Evolutionary conservation across 2,113 vertebrate species (phyloP), one percentile per base, ranked within the genome.

Genomic region (Hemibagrus wyckioides): DNA sequence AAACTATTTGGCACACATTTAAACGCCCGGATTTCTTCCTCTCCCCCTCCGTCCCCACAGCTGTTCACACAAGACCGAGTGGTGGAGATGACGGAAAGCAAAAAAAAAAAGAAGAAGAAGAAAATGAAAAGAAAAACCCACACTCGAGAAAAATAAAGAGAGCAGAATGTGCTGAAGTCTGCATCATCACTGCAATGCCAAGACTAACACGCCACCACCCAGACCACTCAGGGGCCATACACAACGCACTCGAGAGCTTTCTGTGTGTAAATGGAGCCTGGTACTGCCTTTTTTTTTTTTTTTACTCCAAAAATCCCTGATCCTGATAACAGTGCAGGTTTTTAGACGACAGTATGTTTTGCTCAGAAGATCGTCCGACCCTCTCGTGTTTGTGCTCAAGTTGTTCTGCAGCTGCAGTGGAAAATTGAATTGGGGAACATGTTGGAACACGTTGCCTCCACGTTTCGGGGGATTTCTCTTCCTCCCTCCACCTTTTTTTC

Each of bases 11-110:
- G 33, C 54, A 88, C 83, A 84, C 89, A 86, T 89, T 87, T 77
- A 90, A 89, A 89, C 30, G 30, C 59, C 54, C 80, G 33, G 75
- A 39, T 14, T 39, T 28, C 25, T 11, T 15, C 63, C 71, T 61
- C 59, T 80, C 83, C 92, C 91, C 61, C 87, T 90, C 25, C 36
- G 1, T 71, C 86, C 23, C 85, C 85, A 86, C 93, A 94, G 92
- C 93, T 94, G 93, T 94, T 90, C 91, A 93, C 91, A 94, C 92
- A 94, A 91, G 88, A 90, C 59, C 19, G 85, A 89, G 92, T 4
- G 92, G 88, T 86, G 87, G 84, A 91, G 91, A 89, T 90, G 92
- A 94, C 91, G 90, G 85, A 89, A 87, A 88, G 84, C 76, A 88
- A 90, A 90, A 92, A 87, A 87, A 85, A 84, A 88, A 84, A 88